These are phyloP conservation scores for Coreius guichenoti DNA, from an alignment of 2,797 vertebrate species.

Conservation along the genomic window DNA sequence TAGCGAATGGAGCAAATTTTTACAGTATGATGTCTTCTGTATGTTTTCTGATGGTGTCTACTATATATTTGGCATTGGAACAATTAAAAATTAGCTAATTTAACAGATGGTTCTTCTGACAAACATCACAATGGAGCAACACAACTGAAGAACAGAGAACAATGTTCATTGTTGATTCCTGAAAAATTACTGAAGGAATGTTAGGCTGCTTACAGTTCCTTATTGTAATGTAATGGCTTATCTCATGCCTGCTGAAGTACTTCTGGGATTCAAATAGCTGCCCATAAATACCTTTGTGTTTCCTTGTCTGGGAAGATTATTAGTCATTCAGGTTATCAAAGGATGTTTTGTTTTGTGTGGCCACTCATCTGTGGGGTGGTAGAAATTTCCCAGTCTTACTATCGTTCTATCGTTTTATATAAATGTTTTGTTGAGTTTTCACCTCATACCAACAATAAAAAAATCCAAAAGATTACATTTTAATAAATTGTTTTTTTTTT, in stretches of 20 bases:
- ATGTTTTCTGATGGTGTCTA: background rate
- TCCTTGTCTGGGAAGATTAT: constrained; percentile 4
- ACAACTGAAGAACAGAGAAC: background rate
- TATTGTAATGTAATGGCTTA: background rate
- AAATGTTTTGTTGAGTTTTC: background rate
- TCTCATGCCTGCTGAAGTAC: background rate
- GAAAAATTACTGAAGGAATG: constrained; percentile 5
- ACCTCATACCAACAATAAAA: background rate
- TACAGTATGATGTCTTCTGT: background rate
- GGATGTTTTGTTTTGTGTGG: background rate
- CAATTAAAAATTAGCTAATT: background rate
- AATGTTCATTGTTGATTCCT: background rate
- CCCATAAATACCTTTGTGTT: constrained; percentile 4
- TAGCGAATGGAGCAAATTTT: background rate
- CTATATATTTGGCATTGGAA: background rate
- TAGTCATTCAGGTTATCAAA: constrained; percentile 11
- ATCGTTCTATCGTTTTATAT: background rate
- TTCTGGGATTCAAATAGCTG: background rate
- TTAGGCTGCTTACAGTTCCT: background rate
- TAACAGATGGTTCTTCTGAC: background rate
- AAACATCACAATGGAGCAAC: background rate
- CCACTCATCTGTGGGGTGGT: background rate
- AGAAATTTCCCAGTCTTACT: background rate
- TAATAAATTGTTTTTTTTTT: background rate
- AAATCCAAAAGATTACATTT: background rate